Conservation (phyloP, 23 tunicate species). For the Clavelina lepadiformis region DNA sequence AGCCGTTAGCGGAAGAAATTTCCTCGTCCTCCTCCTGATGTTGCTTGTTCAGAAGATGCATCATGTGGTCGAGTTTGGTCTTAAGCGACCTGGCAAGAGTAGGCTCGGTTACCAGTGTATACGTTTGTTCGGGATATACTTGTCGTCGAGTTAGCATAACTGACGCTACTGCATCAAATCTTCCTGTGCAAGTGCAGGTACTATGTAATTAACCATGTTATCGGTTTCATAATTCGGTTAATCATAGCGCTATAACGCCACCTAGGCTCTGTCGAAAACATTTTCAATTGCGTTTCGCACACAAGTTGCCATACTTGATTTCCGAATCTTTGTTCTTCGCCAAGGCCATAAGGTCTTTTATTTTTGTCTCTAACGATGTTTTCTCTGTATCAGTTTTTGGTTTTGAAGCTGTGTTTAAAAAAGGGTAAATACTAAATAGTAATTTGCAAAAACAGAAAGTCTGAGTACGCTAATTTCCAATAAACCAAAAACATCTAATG, state of each 20-base stretch:
- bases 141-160: too few relatives aligned
- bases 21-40: constrained; percentile 6
- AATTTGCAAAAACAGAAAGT: too few relatives aligned
- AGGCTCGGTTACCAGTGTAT: not conserved
- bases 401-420: too few relatives aligned
- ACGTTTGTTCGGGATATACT: too few relatives aligned
- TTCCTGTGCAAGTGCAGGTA: too few relatives aligned
- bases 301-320: constrained; percentile 37
- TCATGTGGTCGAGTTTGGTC: constrained; percentile 58
- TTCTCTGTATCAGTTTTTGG: constrained; percentile 38
- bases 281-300: not conserved
- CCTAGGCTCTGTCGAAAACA: not conserved
- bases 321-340: constrained; percentile 73
- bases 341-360: constrained; percentile 57
- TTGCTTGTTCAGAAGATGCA: constrained; percentile 20
- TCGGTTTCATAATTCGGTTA: too few relatives aligned
- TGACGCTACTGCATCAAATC: too few relatives aligned
- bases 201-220: too few relatives aligned
- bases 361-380: constrained; percentile 47
- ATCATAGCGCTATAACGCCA: not conserved
- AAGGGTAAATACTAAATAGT: too few relatives aligned
- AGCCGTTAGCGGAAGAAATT: not conserved
- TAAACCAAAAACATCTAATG: too few relatives aligned
- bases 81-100: constrained; percentile 22
- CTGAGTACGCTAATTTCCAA: too few relatives aligned